Conservation (phyloP, 1,140 invertebrate species). For the Aleiodes sp. region DNA sequence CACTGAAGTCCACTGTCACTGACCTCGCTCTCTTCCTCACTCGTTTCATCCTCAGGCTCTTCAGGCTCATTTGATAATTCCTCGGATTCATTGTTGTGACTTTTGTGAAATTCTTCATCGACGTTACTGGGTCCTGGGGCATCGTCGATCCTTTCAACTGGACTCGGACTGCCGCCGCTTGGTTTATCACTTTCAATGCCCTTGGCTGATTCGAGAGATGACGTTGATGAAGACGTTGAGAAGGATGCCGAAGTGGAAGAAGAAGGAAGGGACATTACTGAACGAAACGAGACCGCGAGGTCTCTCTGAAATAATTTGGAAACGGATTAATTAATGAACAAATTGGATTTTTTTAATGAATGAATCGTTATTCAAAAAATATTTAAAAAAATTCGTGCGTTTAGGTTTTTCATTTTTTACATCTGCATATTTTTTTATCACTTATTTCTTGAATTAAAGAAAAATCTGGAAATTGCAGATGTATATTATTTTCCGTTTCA, state of each 20-base stretch:
- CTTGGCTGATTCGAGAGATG: conserved; percentile 38
- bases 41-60: conserved; percentile 45
- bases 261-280: conserved; percentile 61
- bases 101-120: conserved; percentile 49
- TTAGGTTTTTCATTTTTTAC: too few species aligned
- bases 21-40: conserved; percentile 56
- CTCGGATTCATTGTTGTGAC: conserved; percentile 54
- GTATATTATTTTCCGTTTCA: too few species aligned
- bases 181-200: conserved; percentile 51
- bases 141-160: conserved; percentile 52
- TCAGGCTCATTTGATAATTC: conserved; percentile 50
- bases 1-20: conserved; percentile 57
- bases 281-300: conserved; percentile 3
- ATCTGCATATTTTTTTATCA: too few species aligned
- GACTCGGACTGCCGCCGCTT: conserved; percentile 58
- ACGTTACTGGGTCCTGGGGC: conserved; percentile 55
- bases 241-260: conserved; percentile 42
- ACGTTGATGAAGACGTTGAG: conserved; percentile 47
- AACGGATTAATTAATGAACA: background rate
- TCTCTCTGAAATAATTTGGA: background rate
- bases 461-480: too few species aligned
- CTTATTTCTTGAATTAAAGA: too few species aligned
- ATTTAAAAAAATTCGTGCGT: too few species aligned
- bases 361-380: too few species aligned
- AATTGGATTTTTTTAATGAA: background rate